These are phyloP conservation scores for Thaleichthys pacificus DNA, from an alignment of 2,797 vertebrate genomes.

Conservation along the genomic window DNA sequence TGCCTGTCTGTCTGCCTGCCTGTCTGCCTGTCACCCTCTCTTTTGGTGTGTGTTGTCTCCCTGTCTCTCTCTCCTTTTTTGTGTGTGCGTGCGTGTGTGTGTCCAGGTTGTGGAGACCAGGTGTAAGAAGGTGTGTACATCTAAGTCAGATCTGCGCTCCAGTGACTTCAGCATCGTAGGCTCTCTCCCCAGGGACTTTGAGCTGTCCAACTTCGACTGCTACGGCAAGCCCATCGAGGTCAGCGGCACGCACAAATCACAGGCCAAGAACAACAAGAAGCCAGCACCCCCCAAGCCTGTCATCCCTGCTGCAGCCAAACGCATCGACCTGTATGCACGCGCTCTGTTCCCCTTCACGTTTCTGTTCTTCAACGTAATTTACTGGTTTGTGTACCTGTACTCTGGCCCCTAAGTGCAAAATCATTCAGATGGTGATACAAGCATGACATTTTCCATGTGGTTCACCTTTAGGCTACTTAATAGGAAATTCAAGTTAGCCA, in stretches of 20 bases:
- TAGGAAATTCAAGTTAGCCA: too few relatives aligned
- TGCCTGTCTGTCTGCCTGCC: neutral
- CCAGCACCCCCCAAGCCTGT: constrained; percentile 91
- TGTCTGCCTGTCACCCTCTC: neutral
- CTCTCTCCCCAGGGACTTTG: constrained; percentile 96
- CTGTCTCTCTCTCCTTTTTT: neutral
- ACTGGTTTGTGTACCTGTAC: constrained; percentile 96
- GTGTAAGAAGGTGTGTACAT: constrained; percentile 98
- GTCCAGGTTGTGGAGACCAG: constrained; percentile 91
- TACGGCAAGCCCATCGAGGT: constrained; percentile 97
- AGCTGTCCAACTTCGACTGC: constrained; percentile 98
- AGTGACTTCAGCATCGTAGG: constrained; percentile 98
- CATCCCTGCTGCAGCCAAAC: constrained; percentile 93
- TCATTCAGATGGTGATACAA: too few relatives aligned
- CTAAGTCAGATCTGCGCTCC: constrained; percentile 95
- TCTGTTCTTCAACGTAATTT: constrained; percentile 97
- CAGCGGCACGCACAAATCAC: constrained; percentile 84
- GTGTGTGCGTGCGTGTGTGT: constrained; percentile 3
- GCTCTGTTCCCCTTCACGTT: constrained; percentile 95
- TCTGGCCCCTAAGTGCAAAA: too few relatives aligned
- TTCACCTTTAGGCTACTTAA: too few relatives aligned
- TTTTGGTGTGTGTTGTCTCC: neutral
- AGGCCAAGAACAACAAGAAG: constrained; percentile 93
- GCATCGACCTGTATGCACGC: constrained; percentile 92
- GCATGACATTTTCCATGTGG: too few relatives aligned